These are phyloP conservation scores for Orientallactaga sibirica DNA, from an alignment of 2,797 vertebrate genomes.

Conservation along the genomic window DNA sequence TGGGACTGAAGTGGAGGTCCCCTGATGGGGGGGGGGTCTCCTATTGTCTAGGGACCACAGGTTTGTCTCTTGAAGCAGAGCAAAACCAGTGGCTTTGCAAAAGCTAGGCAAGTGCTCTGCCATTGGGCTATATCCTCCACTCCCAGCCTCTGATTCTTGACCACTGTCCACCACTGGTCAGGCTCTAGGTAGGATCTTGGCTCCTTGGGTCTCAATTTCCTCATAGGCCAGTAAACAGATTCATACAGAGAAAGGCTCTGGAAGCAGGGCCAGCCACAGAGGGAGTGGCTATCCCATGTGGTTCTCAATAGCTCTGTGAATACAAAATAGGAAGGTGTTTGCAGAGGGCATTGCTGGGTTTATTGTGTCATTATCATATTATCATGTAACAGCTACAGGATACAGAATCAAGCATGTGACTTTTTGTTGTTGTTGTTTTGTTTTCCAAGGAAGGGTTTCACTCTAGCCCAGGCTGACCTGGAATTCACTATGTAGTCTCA, in stretches of 20 bases:
- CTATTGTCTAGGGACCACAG: too few relatives aligned
- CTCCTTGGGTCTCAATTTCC: constrained; percentile 1
- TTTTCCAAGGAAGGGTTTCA: too few relatives aligned
- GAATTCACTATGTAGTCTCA: too few relatives aligned
- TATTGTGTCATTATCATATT: neutral
- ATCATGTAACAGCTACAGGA: neutral
- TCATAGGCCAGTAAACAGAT: neutral
- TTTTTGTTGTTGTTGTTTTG: neutral
- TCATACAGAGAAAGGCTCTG: neutral
- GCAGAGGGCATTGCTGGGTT: neutral
- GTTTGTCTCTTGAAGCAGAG: too few relatives aligned
- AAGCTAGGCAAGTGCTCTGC: neutral
- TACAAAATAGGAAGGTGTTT: neutral
- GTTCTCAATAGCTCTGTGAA: neutral
- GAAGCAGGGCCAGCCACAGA: neutral
- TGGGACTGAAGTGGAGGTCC: too few relatives aligned
- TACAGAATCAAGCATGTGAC: neutral
- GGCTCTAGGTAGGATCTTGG: neutral
- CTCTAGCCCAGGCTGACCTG: too few relatives aligned
- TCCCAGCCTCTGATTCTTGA: neutral
- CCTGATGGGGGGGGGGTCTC: too few relatives aligned
- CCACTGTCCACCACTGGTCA: neutral
- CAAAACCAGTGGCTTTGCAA: neutral
- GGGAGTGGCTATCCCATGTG: neutral
- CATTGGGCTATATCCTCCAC: neutral